These are phyloP conservation scores for Syrmaticus mikado DNA, from an alignment of 2,113 vertebrate genomes.

Conservation along the genomic window DNA sequence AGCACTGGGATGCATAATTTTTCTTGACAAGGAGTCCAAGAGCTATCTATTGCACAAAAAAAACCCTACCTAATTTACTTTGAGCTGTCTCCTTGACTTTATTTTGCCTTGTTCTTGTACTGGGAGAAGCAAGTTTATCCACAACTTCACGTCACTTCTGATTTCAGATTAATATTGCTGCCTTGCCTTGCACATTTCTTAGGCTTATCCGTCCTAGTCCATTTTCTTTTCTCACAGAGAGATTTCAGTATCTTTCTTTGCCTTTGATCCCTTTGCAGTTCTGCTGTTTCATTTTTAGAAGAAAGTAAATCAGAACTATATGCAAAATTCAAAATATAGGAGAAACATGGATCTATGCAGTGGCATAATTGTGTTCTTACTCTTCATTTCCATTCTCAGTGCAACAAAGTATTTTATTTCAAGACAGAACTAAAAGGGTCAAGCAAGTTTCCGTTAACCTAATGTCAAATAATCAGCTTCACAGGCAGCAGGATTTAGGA, in stretches of 20 bases:
- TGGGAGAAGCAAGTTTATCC: background rate
- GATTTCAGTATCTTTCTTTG: background rate
- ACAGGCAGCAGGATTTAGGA: background rate
- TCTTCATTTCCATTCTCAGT: background rate
- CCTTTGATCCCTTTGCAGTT: slow-evolving; percentile 29
- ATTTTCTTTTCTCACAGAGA: background rate
- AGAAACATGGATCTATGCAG: background rate
- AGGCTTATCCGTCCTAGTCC: background rate
- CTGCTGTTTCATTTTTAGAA: slow-evolving; percentile 1
- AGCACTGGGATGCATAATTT: background rate
- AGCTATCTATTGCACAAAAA: background rate
- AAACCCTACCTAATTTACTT: background rate
- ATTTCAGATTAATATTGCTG: slow-evolving; percentile 13
- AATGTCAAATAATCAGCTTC: background rate
- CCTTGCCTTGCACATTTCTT: background rate
- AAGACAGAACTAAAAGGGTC: slow-evolving; percentile 3
- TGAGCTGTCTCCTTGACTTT: background rate
- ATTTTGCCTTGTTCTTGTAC: slow-evolving; percentile 8
- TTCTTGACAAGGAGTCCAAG: background rate
- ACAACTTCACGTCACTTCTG: background rate
- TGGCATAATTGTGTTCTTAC: background rate
- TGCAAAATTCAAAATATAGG: background rate
- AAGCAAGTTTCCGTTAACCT: slow-evolving; percentile 5
- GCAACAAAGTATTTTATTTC: background rate
- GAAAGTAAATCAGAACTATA: background rate